Evolutionary conservation across 2,888 invertebrate genomes (phyloP).

Genomic region (Zygothrica quintamaculata): DNA sequence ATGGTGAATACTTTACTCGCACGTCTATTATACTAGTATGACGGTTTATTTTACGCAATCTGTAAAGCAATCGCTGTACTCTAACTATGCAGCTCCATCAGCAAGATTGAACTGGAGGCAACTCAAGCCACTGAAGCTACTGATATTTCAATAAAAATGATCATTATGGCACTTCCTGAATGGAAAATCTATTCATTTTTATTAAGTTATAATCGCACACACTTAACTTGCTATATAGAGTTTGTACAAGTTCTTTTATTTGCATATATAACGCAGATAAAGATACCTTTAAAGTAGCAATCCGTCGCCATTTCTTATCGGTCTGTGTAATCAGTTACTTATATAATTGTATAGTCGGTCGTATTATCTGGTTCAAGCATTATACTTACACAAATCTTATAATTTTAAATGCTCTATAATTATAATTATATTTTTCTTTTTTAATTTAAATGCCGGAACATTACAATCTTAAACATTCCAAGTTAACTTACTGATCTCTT

Average conservation of each 20-base stretch:
- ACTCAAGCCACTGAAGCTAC: too few species aligned
- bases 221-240: background rate
- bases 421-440: too few species aligned
- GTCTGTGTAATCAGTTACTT: slow-evolving; percentile 24
- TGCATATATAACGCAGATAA: slow-evolving; percentile 27
- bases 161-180: slow-evolving; percentile 21
- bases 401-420: slow-evolving; percentile 13
- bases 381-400: slow-evolving; percentile 2
- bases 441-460: too few species aligned
- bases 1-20: slow-evolving; percentile 39
- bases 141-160: slow-evolving; percentile 1
- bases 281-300: slow-evolving; percentile 29
- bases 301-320: slow-evolving; percentile 35
- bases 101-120: too few species aligned
- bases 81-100: background rate
- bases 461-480: too few species aligned
- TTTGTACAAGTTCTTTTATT: slow-evolving; percentile 2
- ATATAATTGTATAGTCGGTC: slow-evolving; percentile 16
- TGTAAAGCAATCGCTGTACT: slow-evolving; percentile 13
- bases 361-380: slow-evolving; percentile 18
- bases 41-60: slow-evolving; percentile 4
- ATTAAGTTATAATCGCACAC: background rate
- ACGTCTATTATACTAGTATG: too few species aligned
- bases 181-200: slow-evolving; percentile 20
- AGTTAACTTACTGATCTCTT: too few species aligned